These are phyloP conservation scores for Archips crataeganus DNA, from an alignment of 2,888 invertebrate species.

Conservation along the genomic window DNA sequence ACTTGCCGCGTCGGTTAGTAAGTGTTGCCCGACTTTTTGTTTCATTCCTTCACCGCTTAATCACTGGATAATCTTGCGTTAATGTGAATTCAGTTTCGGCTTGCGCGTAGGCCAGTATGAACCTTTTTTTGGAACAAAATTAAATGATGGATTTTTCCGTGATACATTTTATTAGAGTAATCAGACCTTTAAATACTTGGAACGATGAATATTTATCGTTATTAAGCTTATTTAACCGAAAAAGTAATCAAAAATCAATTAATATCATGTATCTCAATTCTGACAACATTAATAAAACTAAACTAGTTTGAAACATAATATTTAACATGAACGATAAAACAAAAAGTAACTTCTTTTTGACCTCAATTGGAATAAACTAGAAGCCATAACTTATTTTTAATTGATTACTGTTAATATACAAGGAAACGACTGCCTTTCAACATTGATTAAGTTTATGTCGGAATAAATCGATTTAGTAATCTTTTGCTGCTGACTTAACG, in stretches of 20 bases:
- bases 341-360: conserved; percentile 65
- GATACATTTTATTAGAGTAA: not conserved
- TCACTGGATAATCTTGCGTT: conserved; percentile 76
- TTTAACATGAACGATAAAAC: conserved; percentile 72
- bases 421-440: conserved; percentile 69
- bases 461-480: conserved; percentile 61
- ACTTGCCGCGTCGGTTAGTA: conserved; percentile 77
- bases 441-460: conserved; percentile 76
- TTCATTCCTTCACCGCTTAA: conserved; percentile 75
- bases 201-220: not conserved
- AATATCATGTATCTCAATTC: conserved; percentile 16
- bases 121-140: not conserved
- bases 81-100: conserved; percentile 72
- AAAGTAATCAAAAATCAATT: conserved; percentile 9
- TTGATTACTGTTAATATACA: conserved; percentile 77
- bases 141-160: not conserved
- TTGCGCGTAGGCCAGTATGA: not conserved
- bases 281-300: conserved; percentile 29
- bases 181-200: not conserved
- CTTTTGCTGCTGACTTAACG: conserved; percentile 51
- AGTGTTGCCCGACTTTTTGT: conserved; percentile 77
- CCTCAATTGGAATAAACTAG: conserved; percentile 60
- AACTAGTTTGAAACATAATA: conserved; percentile 67
- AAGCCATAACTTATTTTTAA: conserved; percentile 75
- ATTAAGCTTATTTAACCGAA: not conserved